phyloP scores from a whole-genome alignment of 2,888 invertebrate genomes.

The Galerucella nymphaeae region DNA sequence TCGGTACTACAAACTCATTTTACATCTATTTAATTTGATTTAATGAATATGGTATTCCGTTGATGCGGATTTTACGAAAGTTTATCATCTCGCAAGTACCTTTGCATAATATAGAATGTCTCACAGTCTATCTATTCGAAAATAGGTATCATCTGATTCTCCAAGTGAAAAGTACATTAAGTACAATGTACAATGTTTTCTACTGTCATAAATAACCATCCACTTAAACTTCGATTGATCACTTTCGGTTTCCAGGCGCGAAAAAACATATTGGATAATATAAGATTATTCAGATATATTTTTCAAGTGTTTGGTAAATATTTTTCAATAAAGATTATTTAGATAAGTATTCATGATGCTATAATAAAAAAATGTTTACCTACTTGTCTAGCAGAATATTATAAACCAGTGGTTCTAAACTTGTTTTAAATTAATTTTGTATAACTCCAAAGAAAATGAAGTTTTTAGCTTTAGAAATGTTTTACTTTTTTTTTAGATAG shows the following conservation, averaged over 20 bases:
- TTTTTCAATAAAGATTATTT: background rate
- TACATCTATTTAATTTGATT: background rate
- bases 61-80: background rate
- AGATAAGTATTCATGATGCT: background rate
- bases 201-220: no score
- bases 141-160: no score
- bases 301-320: background rate
- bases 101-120: background rate
- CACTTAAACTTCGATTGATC: no score
- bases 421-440: no score
- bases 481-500: slow-evolving; percentile 37
- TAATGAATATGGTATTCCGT: background rate
- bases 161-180: no score
- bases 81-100: background rate
- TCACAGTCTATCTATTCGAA: no score
- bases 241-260: no score
- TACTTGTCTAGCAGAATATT: background rate
- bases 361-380: background rate
- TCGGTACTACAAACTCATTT: background rate
- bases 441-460: no score
- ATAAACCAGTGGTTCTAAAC: background rate
- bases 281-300: background rate
- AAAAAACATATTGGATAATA: background rate
- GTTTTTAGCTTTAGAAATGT: no score
- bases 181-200: no score